These are phyloP conservation scores for Apodemus speciosus DNA, from an alignment of 2,113 vertebrate species.

Conservation along the genomic window DNA sequence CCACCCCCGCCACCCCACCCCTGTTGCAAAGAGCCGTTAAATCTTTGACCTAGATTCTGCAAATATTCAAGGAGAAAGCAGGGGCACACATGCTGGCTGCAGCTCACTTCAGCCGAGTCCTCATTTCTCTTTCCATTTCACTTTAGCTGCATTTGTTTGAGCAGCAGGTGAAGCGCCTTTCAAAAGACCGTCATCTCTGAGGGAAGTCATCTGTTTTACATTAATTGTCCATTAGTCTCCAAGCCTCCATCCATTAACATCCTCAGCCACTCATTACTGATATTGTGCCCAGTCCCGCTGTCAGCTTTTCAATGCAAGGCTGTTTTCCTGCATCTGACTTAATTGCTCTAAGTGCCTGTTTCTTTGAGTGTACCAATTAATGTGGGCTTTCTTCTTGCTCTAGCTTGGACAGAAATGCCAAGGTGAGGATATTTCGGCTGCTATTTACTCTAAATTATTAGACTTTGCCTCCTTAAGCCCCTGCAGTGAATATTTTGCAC, in stretches of 20 bases:
- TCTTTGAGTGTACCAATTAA: slow-evolving; percentile 65
- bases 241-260: slow-evolving; percentile 71
- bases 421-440: not conserved
- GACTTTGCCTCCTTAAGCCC: slow-evolving; percentile 2
- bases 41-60: slow-evolving; percentile 64
- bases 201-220: slow-evolving; percentile 74
- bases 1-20: not conserved
- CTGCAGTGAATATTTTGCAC: slow-evolving; percentile 34
- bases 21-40: not conserved
- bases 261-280: slow-evolving; percentile 59
- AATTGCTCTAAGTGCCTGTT: slow-evolving; percentile 76
- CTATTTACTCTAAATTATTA: slow-evolving; percentile 51
- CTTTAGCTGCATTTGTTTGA: slow-evolving; percentile 47
- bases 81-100: not conserved
- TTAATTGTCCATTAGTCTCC: slow-evolving; percentile 78
- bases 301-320: slow-evolving; percentile 63
- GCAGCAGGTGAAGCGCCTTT: slow-evolving; percentile 74
- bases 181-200: slow-evolving; percentile 61
- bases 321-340: slow-evolving; percentile 72
- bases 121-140: not conserved
- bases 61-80: slow-evolving; percentile 67
- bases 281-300: slow-evolving; percentile 55
- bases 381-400: slow-evolving; percentile 31
- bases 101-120: slow-evolving; percentile 7
- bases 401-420: slow-evolving; percentile 44